phyloP scores from a whole-genome alignment of 2,888 invertebrate species.

The Rotaria sp. region DNA sequence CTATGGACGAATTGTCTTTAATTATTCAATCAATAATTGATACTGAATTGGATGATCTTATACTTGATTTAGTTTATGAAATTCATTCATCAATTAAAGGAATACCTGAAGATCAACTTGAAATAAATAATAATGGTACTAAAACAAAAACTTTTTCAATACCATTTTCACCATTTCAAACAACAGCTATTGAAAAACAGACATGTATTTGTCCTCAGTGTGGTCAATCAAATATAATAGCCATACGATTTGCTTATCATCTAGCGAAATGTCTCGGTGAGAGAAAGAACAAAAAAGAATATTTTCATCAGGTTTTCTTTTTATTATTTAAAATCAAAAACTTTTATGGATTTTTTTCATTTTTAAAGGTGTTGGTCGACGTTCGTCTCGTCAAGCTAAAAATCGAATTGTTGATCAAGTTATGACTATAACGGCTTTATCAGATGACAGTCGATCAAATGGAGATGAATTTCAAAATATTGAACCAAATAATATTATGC shows the following conservation, averaged over 20 bases:
- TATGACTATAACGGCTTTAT: background rate
- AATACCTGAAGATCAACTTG: background rate
- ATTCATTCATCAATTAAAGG: background rate
- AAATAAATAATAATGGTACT: constrained; percentile 3
- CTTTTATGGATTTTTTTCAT: background rate
- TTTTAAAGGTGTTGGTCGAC: background rate
- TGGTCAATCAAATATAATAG: constrained; percentile 17
- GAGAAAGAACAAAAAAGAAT: background rate
- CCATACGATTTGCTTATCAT: constrained; percentile 29
- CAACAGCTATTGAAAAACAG: background rate
- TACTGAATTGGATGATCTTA: constrained; percentile 16
- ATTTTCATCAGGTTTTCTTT: background rate
- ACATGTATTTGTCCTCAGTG: background rate
- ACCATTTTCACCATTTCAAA: background rate
- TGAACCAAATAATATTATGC: background rate
- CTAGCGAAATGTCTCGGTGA: constrained; percentile 30
- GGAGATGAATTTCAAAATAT: background rate
- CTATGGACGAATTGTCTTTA: background rate
- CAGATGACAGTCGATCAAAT: background rate
- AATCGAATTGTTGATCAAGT: background rate
- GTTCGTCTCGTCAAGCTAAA: background rate
- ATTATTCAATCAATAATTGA: background rate
- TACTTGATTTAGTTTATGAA: constrained; percentile 16
- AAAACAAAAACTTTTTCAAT: background rate
- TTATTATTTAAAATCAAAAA: background rate